Conservation (phyloP, 2,797 vertebrate genomes). For the Miichthys miiuy region DNA sequence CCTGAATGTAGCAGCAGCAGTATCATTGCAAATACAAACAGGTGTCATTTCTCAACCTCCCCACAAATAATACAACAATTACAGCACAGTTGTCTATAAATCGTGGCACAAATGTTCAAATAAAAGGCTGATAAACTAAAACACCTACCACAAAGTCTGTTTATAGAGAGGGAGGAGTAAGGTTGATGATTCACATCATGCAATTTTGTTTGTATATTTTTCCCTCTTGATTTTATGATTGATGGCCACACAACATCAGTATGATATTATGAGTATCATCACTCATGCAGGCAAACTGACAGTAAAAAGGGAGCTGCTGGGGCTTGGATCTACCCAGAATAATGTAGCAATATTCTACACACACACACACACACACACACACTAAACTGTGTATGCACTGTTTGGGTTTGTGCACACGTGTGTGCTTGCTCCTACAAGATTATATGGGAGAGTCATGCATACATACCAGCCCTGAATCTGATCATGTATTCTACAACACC, state of each 20-base stretch:
- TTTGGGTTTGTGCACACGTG: constrained; percentile 8
- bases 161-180: constrained; percentile 1
- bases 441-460: constrained; percentile 34
- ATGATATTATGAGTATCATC: constrained; percentile 73
- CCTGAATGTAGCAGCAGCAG: background rate
- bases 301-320: constrained; percentile 50
- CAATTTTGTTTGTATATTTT: constrained; percentile 57
- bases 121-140: constrained; percentile 23
- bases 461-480: constrained; percentile 48
- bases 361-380: constrained; percentile 6
- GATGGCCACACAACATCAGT: constrained; percentile 58
- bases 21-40: constrained; percentile 4
- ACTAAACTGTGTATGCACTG: constrained; percentile 16
- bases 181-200: constrained; percentile 54
- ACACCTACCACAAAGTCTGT: background rate
- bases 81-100: constrained; percentile 3
- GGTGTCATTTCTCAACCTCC: background rate
- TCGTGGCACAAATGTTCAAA: constrained; percentile 5
- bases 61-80: constrained; percentile 1
- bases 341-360: constrained; percentile 44
- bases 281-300: constrained; percentile 65
- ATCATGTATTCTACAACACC: constrained; percentile 63
- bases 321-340: constrained; percentile 38
- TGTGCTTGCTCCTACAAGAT: constrained; percentile 59
- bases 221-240: constrained; percentile 67